Conservation (phyloP, 2,113 vertebrate species). For the Sorex fumeus region DNA sequence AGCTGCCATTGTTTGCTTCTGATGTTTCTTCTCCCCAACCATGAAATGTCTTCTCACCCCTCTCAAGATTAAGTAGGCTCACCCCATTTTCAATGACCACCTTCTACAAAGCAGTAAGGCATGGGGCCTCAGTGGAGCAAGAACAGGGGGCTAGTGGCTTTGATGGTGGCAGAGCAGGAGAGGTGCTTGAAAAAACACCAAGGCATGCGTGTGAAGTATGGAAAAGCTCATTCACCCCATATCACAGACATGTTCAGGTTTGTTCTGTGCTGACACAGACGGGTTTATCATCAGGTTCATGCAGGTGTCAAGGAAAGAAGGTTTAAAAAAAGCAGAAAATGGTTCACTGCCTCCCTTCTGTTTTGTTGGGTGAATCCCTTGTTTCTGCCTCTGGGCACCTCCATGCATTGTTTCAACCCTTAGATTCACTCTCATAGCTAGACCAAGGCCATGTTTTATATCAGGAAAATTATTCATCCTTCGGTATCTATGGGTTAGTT, state of each 20-base stretch:
- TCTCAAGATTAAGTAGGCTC: not conserved
- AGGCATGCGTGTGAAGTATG: not conserved
- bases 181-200: not conserved
- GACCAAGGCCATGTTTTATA: not conserved
- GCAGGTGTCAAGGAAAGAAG: not conserved
- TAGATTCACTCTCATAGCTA: not conserved
- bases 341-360: not conserved
- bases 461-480: not conserved
- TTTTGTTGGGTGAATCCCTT: not conserved
- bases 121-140: too few species aligned
- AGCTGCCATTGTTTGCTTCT: not conserved
- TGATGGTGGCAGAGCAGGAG: not conserved
- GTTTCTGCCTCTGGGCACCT: slow-evolving; percentile 3
- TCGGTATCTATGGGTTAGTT: not conserved
- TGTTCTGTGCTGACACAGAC: not conserved
- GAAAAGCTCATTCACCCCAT: not conserved
- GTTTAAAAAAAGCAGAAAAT: not conserved
- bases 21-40: too few species aligned
- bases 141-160: not conserved
- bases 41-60: not conserved
- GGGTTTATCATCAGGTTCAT: slow-evolving; percentile 1
- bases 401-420: not conserved
- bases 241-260: not conserved
- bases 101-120: not conserved
- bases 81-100: not conserved